Conservation (phyloP, 2,797 vertebrate species). For the Gymnothorax javanicus region DNA sequence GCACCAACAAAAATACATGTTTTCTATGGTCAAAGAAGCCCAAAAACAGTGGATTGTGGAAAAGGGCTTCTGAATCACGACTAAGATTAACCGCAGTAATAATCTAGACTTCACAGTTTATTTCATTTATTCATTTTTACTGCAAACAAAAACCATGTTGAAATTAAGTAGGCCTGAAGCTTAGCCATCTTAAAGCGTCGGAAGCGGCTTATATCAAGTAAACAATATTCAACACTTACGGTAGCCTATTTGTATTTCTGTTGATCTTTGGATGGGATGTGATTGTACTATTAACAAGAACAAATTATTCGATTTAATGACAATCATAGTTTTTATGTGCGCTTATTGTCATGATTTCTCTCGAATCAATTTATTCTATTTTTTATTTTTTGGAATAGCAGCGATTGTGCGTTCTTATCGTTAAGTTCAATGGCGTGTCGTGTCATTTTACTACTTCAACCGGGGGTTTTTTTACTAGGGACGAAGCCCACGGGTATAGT, state of each 20-base stretch:
- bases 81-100: no score
- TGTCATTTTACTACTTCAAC: constrained; percentile 33
- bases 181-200: constrained; percentile 53
- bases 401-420: constrained; percentile 20
- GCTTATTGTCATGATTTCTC: not conserved
- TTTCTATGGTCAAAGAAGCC: no score
- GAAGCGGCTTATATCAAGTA: constrained; percentile 50
- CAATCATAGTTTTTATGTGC: not conserved
- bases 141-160: constrained; percentile 57
- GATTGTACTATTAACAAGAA: not conserved
- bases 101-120: no score
- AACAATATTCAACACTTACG: constrained; percentile 32
- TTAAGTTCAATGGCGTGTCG: constrained; percentile 28
- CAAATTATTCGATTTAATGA: not conserved
- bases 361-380: not conserved
- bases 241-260: constrained; percentile 17
- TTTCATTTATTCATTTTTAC: not conserved
- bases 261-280: constrained; percentile 49
- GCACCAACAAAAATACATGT: no score
- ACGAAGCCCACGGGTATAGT: constrained; percentile 34
- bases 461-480: constrained; percentile 35
- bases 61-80: no score
- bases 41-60: no score
- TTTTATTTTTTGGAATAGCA: not conserved
- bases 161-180: constrained; percentile 57